Percentiles rank a stretch among this genome's conserved stretches.
These are phyloP conservation scores for Steinernema hermaphroditum DNA, from an alignment of 2,888 invertebrate species.

Conservation along the genomic window DNA sequence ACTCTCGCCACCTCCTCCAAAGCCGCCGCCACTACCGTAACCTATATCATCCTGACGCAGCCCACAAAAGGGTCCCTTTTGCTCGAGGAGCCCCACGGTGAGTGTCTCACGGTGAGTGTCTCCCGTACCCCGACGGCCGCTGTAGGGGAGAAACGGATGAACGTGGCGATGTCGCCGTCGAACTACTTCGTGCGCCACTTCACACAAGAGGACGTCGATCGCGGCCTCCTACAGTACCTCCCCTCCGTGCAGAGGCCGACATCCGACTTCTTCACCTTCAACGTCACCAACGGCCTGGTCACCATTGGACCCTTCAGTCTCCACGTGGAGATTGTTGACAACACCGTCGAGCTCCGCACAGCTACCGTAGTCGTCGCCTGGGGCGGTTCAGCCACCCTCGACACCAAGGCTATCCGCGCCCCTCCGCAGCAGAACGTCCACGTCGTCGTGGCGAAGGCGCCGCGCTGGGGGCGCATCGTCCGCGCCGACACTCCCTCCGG, in stretches of 20 bases:
- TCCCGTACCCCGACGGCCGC: neutral
- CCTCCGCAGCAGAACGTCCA: constrained; percentile 11
- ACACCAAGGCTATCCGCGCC: neutral
- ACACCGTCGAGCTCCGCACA: neutral
- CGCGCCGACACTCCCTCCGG: neutral
- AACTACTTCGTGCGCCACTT: constrained; percentile 37
- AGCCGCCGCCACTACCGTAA: neutral
- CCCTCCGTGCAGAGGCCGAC: constrained; percentile 34
- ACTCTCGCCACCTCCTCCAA: constrained; percentile 1
- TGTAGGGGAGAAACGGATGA: constrained; percentile 33
- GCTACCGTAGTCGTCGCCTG: neutral
- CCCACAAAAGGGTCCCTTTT: constrained; percentile 34
- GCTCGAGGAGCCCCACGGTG: constrained; percentile 34
- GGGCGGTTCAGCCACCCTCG: neutral
- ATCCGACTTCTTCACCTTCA: constrained; percentile 43
- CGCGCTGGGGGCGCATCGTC: neutral
- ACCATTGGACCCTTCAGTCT: constrained; percentile 47
- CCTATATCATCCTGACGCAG: constrained; percentile 22
- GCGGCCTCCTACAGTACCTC: constrained; percentile 42
- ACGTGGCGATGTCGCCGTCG: constrained; percentile 30
- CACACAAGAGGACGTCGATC: constrained; percentile 32
- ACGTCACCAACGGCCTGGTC: constrained; percentile 37
- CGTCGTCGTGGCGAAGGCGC: neutral
- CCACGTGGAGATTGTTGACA: constrained; percentile 42
- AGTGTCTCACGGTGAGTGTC: neutral